Evolutionary conservation across 2,113 vertebrate genomes (phyloP).

Genomic region (Genyomyrus donnyi): DNA sequence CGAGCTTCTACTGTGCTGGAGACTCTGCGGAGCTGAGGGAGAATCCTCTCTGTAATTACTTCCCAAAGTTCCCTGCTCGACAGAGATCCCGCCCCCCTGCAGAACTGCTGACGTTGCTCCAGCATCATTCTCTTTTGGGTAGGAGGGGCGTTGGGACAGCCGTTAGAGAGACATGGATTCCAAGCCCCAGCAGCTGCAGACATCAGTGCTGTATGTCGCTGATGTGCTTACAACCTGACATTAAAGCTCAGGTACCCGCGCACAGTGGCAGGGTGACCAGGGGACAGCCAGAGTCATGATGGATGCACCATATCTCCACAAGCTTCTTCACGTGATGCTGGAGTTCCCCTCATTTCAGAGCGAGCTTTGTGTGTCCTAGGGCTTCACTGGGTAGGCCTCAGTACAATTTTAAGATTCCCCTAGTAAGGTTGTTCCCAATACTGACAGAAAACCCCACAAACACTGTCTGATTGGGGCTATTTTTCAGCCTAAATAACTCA

Average conservation of each 20-base stretch:
- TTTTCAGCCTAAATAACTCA: constrained; percentile 23
- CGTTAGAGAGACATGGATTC: background rate
- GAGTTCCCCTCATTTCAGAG: background rate
- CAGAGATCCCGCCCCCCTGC: background rate
- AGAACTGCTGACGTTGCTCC: background rate
- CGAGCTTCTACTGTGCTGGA: background rate
- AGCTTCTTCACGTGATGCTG: constrained; percentile 15
- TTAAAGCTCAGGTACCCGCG: background rate
- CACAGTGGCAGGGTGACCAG: background rate
- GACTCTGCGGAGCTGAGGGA: background rate
- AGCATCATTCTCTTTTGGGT: background rate
- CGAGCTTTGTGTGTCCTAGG: background rate
- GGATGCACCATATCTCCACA: constrained; percentile 20
- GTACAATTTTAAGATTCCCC: too few species aligned
- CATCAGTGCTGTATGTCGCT: background rate
- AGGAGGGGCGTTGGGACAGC: background rate
- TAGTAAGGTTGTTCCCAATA: background rate
- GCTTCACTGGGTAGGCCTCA: background rate
- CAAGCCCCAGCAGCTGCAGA: background rate
- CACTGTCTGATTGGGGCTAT: background rate
- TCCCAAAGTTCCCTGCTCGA: background rate
- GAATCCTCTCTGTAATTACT: background rate
- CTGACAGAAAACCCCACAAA: background rate
- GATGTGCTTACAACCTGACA: background rate
- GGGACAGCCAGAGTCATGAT: background rate